A percentile compares a stretch with the other conserved stretches of the same genome.
Evolutionary conservation across 92 coral and sea anemone species (phyloP).

Genomic region (Montipora capitata): DNA sequence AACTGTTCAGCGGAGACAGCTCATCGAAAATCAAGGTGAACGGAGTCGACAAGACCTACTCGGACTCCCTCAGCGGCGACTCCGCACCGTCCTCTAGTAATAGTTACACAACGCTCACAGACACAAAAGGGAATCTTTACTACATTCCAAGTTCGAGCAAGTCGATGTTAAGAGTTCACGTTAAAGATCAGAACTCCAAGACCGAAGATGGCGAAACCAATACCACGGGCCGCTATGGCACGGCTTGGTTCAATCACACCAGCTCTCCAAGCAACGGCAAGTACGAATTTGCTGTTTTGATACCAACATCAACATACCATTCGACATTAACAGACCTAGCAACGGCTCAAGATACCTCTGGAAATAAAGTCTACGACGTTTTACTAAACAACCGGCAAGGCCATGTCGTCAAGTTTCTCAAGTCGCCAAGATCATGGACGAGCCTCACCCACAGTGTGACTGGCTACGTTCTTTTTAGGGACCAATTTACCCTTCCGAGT

Average conservation of each 20-base stretch:
- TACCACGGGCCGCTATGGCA: conserved; percentile 50
- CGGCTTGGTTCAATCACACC: conserved; percentile 70
- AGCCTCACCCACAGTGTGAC: conserved; percentile 20
- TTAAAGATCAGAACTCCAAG: conserved; percentile 58
- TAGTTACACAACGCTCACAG: conserved; percentile 20
- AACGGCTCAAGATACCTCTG: conserved; percentile 42
- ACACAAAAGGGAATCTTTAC: conserved; percentile 56
- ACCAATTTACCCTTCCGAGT: neutral
- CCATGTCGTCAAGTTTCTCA: conserved; percentile 73
- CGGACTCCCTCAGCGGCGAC: neutral
- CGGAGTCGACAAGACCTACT: neutral
- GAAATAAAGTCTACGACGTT: conserved; percentile 45
- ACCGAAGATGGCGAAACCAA: neutral
- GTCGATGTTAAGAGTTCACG: conserved; percentile 19
- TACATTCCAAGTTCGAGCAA: conserved; percentile 48
- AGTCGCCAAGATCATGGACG: conserved; percentile 38
- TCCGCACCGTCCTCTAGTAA: neutral
- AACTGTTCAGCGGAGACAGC: conserved; percentile 18
- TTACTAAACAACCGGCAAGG: conserved; percentile 37
- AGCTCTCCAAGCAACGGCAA: neutral
- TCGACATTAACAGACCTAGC: neutral
- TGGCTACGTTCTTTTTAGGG: conserved; percentile 75
- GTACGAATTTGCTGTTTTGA: conserved; percentile 71
- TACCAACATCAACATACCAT: conserved; percentile 37
- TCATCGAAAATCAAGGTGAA: neutral